Evolutionary conservation across 2,113 vertebrate species (phyloP), one percentile per base, ranked within the genome.

Genomic region (Ascaphus truei): DNA sequence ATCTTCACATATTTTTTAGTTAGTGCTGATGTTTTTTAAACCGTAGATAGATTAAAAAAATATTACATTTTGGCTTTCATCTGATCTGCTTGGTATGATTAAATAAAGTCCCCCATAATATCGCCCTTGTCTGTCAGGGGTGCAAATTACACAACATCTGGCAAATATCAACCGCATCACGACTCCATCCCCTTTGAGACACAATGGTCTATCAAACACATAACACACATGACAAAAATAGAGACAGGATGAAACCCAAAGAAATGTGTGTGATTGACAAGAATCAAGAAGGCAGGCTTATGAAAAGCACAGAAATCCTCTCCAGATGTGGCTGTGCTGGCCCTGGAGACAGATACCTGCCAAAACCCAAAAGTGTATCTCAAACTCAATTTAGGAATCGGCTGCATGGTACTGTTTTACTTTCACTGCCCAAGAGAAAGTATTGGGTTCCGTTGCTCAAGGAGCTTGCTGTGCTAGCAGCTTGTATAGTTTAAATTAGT

Each of bases 41-140:
- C 33, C 67, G 30, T 36, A 69, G 52, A 15, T 33, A 41, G 61
- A 18, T 76, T 74, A 68, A 55, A 69, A 65, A 69, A 68, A 34
- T 23, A 63, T 34, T 29, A 15, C 22, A 34, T 77, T 83, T 79
- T 82, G 51, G 33, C 67, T 83, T 78, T 76, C 75, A 71, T 76
- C 67, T 75, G 73, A 79, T 68, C 43, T 79, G 12, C 39, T 69
- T 77, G 53, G 73, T 65, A 47, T 75, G 33, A 81, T 82, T 76
- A 75, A 83, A 81, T 75, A 75, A 71, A 76, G 79, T 74, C 75
- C 67, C 33, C 68, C 72, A 48, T 80, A 72, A 79, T 76, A 78
- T 78, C 71, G 77, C 75, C 30, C 66, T 78, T 75, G 68, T 78
- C 56, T 80, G 33, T 80, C 20, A 74, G 45, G 72, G 73, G 75